These are phyloP conservation scores for Oscheius sp. DNA, from an alignment of 2,888 invertebrate species.

Conservation along the genomic window DNA sequence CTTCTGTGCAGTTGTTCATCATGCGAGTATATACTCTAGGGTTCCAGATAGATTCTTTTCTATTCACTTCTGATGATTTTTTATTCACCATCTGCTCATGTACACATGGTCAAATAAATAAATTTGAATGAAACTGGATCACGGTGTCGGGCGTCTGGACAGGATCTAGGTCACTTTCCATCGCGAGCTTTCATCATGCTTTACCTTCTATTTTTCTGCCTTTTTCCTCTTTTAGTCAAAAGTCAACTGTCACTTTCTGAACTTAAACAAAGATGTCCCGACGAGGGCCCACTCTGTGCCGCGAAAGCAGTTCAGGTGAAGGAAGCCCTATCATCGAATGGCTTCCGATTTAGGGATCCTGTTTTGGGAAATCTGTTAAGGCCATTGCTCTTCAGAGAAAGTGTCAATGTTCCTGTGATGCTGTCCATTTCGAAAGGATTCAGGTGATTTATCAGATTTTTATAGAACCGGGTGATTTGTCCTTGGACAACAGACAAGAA, in stretches of 20 bases:
- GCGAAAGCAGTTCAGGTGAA: slow-evolving; percentile 43
- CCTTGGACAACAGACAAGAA: too few relatives aligned
- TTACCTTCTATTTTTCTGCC: slow-evolving; percentile 19
- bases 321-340: not conserved
- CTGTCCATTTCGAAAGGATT: slow-evolving; percentile 53
- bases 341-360: slow-evolving; percentile 43
- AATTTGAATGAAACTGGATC: not conserved
- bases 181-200: not conserved
- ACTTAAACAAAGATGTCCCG: slow-evolving; percentile 45
- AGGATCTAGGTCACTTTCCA: slow-evolving; percentile 16
- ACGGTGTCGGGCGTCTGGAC: not conserved
- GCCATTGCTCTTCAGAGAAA: slow-evolving; percentile 52
- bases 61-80: not conserved
- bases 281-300: slow-evolving; percentile 50
- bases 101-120: slow-evolving; percentile 23
- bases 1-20: slow-evolving; percentile 14
- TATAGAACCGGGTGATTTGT: not conserved
- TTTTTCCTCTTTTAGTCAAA: too few relatives aligned
- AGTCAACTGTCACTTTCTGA: slow-evolving; percentile 17
- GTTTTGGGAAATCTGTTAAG: slow-evolving; percentile 55
- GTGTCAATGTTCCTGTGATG: slow-evolving; percentile 54
- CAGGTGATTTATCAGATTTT: not conserved
- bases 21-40: slow-evolving; percentile 17
- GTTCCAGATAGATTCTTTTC: not conserved
- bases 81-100: slow-evolving; percentile 19